phyloP scores from a whole-genome alignment of 2,113 vertebrate genomes.

The Conger conger region DNA sequence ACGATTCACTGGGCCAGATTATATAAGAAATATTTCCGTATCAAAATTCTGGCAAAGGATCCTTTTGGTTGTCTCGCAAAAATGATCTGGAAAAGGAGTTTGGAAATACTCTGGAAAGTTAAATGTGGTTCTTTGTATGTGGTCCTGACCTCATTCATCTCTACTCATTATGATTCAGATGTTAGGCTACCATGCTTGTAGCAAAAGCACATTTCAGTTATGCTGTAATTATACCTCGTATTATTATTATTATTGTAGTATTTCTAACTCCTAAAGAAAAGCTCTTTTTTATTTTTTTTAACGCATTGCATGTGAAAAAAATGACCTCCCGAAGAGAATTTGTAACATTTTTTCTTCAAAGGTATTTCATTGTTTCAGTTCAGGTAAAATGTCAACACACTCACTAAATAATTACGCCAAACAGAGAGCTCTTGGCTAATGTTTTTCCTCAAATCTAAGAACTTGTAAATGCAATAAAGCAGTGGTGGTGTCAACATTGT shows the following conservation, averaged over 20 bases:
- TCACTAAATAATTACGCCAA: constrained; percentile 51
- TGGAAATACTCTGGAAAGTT: constrained; percentile 67
- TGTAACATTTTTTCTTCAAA: not conserved
- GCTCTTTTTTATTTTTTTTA: not conserved
- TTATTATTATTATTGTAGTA: not conserved
- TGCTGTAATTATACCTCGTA: not conserved
- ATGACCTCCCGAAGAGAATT: not conserved
- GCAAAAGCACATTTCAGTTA: constrained; percentile 44
- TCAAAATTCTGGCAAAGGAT: constrained; percentile 66
- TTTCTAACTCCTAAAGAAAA: too few species aligned
- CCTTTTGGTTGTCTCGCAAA: constrained; percentile 45
- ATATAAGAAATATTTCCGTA: constrained; percentile 62
- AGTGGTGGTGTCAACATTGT: constrained; percentile 49
- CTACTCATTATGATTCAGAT: constrained; percentile 2
- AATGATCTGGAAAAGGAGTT: constrained; percentile 66
- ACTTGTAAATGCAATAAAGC: constrained; percentile 60
- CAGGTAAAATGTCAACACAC: constrained; percentile 33
- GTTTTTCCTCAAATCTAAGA: constrained; percentile 58
- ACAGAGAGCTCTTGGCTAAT: constrained; percentile 57
- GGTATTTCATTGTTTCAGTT: constrained; percentile 46
- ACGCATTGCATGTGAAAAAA: not conserved
- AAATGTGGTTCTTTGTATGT: constrained; percentile 56
- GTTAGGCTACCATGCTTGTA: constrained; percentile 37
- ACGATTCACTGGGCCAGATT: constrained; percentile 63
- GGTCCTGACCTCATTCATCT: not conserved